These are phyloP conservation scores for Hippocampus guttulatus DNA, from an alignment of 2,113 vertebrate species.

Conservation along the genomic window DNA sequence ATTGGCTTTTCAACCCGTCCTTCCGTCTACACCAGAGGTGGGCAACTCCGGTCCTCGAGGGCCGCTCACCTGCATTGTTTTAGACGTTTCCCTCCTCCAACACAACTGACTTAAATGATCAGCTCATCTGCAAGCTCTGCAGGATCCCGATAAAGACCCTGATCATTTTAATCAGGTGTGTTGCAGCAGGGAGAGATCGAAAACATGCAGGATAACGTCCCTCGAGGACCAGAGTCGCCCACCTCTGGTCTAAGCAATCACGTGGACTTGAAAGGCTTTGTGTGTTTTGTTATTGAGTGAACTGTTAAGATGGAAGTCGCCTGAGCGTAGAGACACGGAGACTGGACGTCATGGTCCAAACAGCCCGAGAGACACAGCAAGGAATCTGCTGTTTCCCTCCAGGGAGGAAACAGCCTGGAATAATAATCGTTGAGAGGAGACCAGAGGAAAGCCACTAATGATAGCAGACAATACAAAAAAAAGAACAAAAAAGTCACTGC, in stretches of 20 bases:
- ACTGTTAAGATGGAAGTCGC: not conserved
- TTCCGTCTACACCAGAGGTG: no score
- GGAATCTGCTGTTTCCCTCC: slow-evolving; percentile 37
- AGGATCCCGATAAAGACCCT: no score
- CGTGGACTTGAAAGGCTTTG: not conserved
- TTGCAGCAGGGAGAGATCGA: no score
- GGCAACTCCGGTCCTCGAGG: no score
- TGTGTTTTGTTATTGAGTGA: not conserved
- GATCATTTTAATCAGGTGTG: no score
- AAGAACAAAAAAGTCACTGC: slow-evolving; percentile 31
- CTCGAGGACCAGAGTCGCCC: no score
- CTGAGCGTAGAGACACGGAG: slow-evolving; percentile 28
- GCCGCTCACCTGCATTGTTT: no score
- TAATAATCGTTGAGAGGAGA: slow-evolving; percentile 60
- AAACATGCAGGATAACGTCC: no score
- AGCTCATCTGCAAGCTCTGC: no score
- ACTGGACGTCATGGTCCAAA: slow-evolving; percentile 25
- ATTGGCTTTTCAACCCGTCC: not conserved
- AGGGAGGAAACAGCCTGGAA: slow-evolving; percentile 51
- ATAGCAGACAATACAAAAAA: slow-evolving; percentile 61
- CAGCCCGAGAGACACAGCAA: slow-evolving; percentile 27
- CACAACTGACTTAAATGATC: no score
- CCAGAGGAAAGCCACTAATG: slow-evolving; percentile 67
- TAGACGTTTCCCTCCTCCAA: no score
- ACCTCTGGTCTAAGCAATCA: not conserved